Evolutionary conservation across 2,797 vertebrate species (phyloP).

Genomic region (Tinamus major): DNA sequence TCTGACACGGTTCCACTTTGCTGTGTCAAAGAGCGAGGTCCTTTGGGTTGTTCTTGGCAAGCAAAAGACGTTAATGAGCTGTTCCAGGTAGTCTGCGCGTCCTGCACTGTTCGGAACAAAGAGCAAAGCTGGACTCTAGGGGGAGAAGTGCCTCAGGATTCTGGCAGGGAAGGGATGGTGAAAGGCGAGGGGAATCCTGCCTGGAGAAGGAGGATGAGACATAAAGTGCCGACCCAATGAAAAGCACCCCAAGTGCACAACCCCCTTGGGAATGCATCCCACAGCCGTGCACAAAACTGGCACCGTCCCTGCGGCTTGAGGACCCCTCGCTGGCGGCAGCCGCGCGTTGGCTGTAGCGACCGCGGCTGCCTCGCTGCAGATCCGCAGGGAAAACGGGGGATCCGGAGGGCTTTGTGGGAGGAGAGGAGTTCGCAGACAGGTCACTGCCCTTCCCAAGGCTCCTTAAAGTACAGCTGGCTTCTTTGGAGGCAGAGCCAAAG

Average conservation of each 20-base stretch:
- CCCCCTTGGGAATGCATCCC: background rate
- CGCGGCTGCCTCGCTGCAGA: background rate
- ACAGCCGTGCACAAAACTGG: background rate
- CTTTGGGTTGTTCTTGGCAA: rapidly evolving
- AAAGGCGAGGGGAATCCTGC: background rate
- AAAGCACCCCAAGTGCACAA: background rate
- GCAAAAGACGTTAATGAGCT: rapidly evolving
- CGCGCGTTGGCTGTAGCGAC: background rate
- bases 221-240: background rate
- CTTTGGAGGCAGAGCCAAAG: background rate
- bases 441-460: background rate
- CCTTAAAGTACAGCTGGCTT: rapidly evolving
- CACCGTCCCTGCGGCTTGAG: background rate
- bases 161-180: background rate
- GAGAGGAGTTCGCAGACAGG: background rate
- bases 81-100: background rate
- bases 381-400: background rate
- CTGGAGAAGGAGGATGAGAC: background rate
- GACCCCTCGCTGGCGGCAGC: background rate
- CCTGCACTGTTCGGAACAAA: too few relatives aligned
- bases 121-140: background rate
- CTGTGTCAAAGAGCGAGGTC: too few relatives aligned
- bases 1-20: rapidly evolving
- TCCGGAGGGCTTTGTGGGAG: background rate
- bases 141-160: background rate